Conservation (phyloP, 2,113 vertebrate genomes). For the Paratilapia polleni region DNA sequence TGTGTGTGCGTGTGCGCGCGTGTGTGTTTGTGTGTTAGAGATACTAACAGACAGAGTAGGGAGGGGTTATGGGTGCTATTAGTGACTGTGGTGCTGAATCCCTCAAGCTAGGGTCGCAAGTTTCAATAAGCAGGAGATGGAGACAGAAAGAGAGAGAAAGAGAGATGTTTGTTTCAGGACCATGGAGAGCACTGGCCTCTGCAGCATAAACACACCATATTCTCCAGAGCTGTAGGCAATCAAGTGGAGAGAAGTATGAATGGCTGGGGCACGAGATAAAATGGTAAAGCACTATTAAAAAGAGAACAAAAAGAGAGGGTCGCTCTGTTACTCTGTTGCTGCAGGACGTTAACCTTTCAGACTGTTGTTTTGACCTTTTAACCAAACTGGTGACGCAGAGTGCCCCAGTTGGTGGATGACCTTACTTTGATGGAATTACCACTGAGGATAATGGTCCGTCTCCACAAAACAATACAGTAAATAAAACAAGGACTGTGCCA, state of each 20-base stretch:
- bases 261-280: slow-evolving; percentile 21
- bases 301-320: slow-evolving; percentile 26
- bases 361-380: slow-evolving; percentile 75
- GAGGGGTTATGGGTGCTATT: slow-evolving; percentile 58
- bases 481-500: not conserved
- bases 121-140: slow-evolving; percentile 56
- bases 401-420: slow-evolving; percentile 69
- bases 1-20: not conserved
- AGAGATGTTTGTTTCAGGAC: slow-evolving; percentile 55
- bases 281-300: slow-evolving; percentile 35
- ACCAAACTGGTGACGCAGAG: slow-evolving; percentile 66
- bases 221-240: slow-evolving; percentile 28
- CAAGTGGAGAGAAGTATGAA: slow-evolving; percentile 27
- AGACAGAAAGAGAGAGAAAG: not conserved
- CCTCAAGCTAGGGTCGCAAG: slow-evolving; percentile 43
- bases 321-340: slow-evolving; percentile 37
- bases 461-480: slow-evolving; percentile 46
- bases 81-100: slow-evolving; percentile 53
- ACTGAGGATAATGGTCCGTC: slow-evolving; percentile 58
- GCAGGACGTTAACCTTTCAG: slow-evolving; percentile 74
- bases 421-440: slow-evolving; percentile 79
- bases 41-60: slow-evolving; percentile 42
- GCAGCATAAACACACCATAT: slow-evolving; percentile 6
- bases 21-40: slow-evolving; percentile 35
- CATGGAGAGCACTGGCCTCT: slow-evolving; percentile 52